Percentiles rank a stretch among this genome's conserved stretches.
phyloP scores from a whole-genome alignment of 2,113 vertebrate species.

The Trinectes maculatus region DNA sequence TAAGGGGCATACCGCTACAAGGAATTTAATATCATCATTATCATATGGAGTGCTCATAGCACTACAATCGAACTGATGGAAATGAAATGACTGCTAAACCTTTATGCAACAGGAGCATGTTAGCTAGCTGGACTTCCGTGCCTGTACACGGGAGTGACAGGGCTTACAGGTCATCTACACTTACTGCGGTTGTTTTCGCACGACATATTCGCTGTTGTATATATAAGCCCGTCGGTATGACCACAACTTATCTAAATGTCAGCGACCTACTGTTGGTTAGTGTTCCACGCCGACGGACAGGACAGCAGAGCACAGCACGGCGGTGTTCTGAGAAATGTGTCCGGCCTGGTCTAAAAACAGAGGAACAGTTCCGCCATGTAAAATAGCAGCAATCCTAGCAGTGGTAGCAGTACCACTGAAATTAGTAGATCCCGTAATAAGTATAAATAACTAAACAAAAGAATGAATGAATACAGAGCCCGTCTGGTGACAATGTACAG shows the following conservation, averaged over 20 bases:
- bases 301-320: neutral
- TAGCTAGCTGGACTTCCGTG: neutral
- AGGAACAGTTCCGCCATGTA: constrained; percentile 54
- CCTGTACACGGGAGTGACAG: neutral
- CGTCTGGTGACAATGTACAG: no score
- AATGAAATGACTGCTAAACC: no score
- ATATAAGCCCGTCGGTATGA: neutral
- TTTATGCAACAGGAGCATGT: no score
- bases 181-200: neutral
- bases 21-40: no score
- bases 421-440: no score
- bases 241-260: neutral
- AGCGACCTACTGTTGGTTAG: constrained; percentile 10
- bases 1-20: no score
- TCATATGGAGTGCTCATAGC: no score
- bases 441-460: no score
- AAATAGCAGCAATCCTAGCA: neutral
- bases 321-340: constrained; percentile 24
- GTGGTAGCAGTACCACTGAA: neutral
- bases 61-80: no score
- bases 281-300: neutral
- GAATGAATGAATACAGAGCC: no score
- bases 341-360: constrained; percentile 8
- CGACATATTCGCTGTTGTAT: neutral
- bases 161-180: neutral